Evolutionary conservation across 2,888 invertebrate species (phyloP).

Genomic region (Sphecodes monilicornis): DNA sequence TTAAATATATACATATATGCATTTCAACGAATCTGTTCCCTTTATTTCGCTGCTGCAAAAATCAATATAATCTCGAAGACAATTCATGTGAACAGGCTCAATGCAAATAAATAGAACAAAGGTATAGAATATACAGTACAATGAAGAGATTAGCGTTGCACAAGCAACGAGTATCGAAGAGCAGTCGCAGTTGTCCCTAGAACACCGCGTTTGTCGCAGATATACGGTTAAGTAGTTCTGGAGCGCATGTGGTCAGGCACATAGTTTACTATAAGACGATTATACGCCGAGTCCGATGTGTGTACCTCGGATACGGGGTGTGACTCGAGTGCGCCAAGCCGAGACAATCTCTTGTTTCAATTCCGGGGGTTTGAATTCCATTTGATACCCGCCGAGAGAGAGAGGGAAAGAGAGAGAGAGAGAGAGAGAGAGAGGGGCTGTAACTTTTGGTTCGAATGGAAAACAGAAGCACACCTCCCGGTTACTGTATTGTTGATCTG

Average conservation of each 20-base stretch:
- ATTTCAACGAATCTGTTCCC: no score
- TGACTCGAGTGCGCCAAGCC: neutral
- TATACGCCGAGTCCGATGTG: constrained; percentile 17
- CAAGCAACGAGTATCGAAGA: constrained; percentile 3
- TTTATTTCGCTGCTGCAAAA: no score
- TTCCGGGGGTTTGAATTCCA: constrained; percentile 20
- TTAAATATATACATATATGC: no score
- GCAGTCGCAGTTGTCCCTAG: neutral
- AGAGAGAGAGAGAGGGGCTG: neutral
- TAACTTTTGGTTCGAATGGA: constrained; percentile 1
- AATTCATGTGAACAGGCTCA: neutral
- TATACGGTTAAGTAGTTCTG: constrained; percentile 51
- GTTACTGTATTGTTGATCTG: neutral
- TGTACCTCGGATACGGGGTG: constrained; percentile 1
- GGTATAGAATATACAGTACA: neutral
- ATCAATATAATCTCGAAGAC: neutral
- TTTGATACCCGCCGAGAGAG: neutral
- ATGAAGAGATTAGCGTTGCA: neutral
- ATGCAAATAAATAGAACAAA: neutral
- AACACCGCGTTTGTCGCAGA: constrained; percentile 12
- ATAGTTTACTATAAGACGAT: constrained; percentile 48
- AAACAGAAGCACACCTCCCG: constrained; percentile 1
- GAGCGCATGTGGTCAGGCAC: constrained; percentile 29
- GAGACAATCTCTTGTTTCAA: constrained; percentile 2
- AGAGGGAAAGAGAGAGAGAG: neutral